These are phyloP conservation scores for Apteryx owenii DNA, from an alignment of 2,113 vertebrate species.

Conservation along the genomic window DNA sequence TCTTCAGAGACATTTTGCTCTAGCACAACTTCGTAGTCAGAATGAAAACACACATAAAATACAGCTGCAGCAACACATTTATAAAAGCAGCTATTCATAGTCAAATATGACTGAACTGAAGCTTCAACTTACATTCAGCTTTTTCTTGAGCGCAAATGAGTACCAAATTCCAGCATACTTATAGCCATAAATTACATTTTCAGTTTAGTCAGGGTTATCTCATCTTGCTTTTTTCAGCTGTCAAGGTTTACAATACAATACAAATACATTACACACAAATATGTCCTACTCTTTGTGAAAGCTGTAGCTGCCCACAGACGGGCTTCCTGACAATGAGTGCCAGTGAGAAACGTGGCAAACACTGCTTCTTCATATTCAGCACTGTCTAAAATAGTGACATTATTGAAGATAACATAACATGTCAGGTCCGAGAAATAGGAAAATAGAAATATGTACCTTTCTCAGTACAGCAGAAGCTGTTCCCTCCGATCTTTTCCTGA, in stretches of 20 bases:
- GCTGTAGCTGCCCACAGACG: slow-evolving; percentile 44
- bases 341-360: slow-evolving; percentile 27
- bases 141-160: slow-evolving; percentile 14
- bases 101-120: neutral
- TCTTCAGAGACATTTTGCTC: neutral
- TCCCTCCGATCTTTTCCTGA: slow-evolving; percentile 31
- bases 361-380: neutral
- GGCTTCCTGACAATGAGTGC: slow-evolving; percentile 7
- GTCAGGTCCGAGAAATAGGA: neutral
- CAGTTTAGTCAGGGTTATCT: neutral
- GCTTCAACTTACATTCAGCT: neutral
- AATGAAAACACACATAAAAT: slow-evolving; percentile 24
- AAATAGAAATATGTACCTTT: slow-evolving; percentile 68
- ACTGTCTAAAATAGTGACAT: slow-evolving; percentile 7
- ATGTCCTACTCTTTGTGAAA: slow-evolving; percentile 37
- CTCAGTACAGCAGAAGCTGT: slow-evolving; percentile 10
- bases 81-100: slow-evolving; percentile 16
- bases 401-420: neutral
- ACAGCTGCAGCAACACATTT: slow-evolving; percentile 8
- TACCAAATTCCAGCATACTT: slow-evolving; percentile 28
- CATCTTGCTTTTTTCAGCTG: neutral
- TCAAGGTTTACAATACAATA: slow-evolving; percentile 9
- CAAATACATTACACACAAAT: slow-evolving; percentile 35
- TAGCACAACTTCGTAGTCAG: slow-evolving; percentile 29
- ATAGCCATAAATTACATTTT: neutral